A percentile compares a stretch with the other conserved stretches of the same genome.
These are phyloP conservation scores for Paguma larvata DNA, from an alignment of 2,797 vertebrate species.

Conservation along the genomic window DNA sequence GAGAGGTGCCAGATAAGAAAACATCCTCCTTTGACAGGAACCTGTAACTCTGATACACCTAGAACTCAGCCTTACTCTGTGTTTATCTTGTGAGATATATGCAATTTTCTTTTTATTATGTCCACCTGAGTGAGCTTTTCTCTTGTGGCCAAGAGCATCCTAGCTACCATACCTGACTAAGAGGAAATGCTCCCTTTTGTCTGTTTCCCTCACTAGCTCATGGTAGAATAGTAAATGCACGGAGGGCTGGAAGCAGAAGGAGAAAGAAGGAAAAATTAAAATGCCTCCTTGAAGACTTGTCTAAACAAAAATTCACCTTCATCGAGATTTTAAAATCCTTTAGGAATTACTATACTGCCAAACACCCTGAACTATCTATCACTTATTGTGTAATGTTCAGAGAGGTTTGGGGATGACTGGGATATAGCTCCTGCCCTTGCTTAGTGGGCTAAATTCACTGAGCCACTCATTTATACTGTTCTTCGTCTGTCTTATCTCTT, in stretches of 20 bases:
- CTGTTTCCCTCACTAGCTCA: neutral
- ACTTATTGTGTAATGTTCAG: neutral
- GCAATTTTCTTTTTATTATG: neutral
- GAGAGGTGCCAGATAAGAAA: neutral
- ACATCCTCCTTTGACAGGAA: neutral
- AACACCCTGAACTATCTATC: neutral
- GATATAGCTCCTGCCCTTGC: neutral
- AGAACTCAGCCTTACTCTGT: neutral
- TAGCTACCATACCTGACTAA: neutral
- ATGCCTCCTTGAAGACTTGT: neutral
- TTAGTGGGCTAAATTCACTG: neutral
- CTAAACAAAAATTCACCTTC: slow-evolving; percentile 30
- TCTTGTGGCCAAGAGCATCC: neutral
- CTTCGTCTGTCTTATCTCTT: neutral
- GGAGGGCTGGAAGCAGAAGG: neutral
- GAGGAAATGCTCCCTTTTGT: neutral
- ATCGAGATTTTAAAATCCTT: slow-evolving; percentile 39
- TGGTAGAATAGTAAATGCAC: neutral
- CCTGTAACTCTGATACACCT: neutral
- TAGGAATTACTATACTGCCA: neutral
- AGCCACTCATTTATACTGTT: neutral
- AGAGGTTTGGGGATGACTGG: neutral
- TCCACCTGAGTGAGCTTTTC: neutral
- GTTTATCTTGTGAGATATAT: neutral
- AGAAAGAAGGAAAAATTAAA: neutral